phyloP scores from a whole-genome alignment of 2,888 invertebrate genomes.

The Cosmia pyralina region DNA sequence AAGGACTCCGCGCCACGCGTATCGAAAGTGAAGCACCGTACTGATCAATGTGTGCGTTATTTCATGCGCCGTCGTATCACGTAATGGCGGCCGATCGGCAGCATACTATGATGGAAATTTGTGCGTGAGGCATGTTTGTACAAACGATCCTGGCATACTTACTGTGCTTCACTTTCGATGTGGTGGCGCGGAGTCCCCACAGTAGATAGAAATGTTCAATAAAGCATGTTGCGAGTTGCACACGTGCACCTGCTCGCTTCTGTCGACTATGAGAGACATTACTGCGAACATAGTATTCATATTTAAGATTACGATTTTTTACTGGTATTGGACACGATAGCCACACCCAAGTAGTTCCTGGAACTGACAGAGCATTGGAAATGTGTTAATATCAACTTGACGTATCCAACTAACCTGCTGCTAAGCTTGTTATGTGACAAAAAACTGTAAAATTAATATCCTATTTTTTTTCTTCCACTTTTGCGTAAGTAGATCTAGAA shows the following conservation, averaged over 20 bases:
- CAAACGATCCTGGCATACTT: no score
- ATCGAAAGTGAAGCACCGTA: no score
- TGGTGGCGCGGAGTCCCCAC: no score
- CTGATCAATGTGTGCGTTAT: no score
- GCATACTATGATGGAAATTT: no score
- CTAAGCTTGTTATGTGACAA: no score
- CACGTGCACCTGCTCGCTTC: not conserved
- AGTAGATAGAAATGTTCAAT: not conserved
- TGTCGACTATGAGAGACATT: not conserved
- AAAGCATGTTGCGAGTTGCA: conserved; percentile 15
- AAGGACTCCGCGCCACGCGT: no score
- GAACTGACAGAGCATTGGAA: not conserved
- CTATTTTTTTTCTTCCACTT: not conserved
- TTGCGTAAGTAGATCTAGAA: not conserved
- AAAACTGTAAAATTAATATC: not conserved
- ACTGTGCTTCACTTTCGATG: no score
- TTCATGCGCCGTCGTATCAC: no score
- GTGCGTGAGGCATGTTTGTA: no score
- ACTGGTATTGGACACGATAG: not conserved
- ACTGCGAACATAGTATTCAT: conserved; percentile 2
- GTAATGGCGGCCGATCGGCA: no score
- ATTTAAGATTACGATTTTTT: not conserved
- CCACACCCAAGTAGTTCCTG: not conserved
- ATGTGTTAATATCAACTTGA: no score
- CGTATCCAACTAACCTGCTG: not conserved